phyloP scores from a whole-genome alignment of 2,888 invertebrate species.

The Phanerotoma sp. region DNA sequence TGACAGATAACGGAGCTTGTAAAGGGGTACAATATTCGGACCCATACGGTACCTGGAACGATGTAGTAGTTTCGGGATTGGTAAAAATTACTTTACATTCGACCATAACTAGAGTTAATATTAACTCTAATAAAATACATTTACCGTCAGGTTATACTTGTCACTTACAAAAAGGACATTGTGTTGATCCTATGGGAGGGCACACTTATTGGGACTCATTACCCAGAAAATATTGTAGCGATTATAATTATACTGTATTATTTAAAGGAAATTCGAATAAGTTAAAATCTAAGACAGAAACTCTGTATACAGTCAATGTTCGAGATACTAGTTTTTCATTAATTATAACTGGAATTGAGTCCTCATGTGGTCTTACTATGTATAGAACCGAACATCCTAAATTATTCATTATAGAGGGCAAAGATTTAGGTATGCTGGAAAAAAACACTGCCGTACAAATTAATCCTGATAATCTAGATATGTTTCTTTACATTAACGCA shows the following conservation, averaged over 20 bases:
- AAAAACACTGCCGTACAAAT: conserved; percentile 17
- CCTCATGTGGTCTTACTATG: conserved; percentile 21
- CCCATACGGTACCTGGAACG: conserved; percentile 22
- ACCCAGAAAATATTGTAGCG: conserved; percentile 16
- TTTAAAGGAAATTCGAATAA: conserved; percentile 17
- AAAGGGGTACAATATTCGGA: conserved; percentile 20
- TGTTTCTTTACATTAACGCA: conserved; percentile 36
- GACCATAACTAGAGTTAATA: conserved; percentile 9
- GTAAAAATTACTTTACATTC: conserved; percentile 15
- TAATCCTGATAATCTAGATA: conserved; percentile 25
- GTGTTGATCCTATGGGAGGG: conserved; percentile 25
- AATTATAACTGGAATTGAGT: neutral
- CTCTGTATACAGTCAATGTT: conserved; percentile 19
- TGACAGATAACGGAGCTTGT: conserved; percentile 11
- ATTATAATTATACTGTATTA: conserved; percentile 19
- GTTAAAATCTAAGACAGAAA: neutral
- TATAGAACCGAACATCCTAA: conserved; percentile 31
- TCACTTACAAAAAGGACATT: conserved; percentile 1
- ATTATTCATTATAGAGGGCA: conserved; percentile 25
- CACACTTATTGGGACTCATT: conserved; percentile 23
- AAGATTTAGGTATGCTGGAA: conserved; percentile 18
- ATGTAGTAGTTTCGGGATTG: conserved; percentile 24
- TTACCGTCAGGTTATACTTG: conserved; percentile 10
- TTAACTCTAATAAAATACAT: conserved; percentile 9
- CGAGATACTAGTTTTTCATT: conserved; percentile 28